phyloP scores from a whole-genome alignment of 2,888 invertebrate species.

The Stramonita haemastoma region DNA sequence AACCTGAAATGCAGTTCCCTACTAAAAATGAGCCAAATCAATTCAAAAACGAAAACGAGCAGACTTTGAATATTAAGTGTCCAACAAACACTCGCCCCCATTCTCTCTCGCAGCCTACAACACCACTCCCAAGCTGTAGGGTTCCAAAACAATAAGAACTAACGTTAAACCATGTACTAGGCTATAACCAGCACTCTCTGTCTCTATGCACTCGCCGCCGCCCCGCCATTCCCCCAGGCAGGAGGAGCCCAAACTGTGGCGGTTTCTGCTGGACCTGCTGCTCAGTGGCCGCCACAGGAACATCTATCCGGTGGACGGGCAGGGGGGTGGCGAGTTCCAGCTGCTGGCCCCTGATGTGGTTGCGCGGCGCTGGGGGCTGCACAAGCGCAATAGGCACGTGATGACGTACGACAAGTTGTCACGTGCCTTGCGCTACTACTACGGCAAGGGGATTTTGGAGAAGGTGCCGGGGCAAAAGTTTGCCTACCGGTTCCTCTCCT shows the following conservation, averaged over 20 bases:
- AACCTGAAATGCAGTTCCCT: too few relatives aligned
- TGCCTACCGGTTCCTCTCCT: neutral
- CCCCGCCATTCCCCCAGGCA: too few relatives aligned
- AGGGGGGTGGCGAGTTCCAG: neutral
- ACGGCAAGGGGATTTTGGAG: neutral
- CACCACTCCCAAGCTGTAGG: too few relatives aligned
- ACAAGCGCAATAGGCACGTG: neutral
- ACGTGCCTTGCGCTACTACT: neutral
- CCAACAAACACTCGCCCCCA: too few relatives aligned
- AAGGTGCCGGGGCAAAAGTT: neutral
- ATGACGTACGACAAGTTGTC: slow-evolving; percentile 6
- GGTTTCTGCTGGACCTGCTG: neutral
- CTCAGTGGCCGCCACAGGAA: neutral
- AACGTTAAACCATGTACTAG: too few relatives aligned
- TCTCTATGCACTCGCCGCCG: too few relatives aligned
- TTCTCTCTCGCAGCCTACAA: too few relatives aligned
- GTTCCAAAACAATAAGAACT: too few relatives aligned
- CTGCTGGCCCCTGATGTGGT: neutral
- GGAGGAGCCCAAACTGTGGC: neutral
- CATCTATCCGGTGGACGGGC: neutral
- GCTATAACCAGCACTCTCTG: too few relatives aligned
- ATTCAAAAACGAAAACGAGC: too few relatives aligned
- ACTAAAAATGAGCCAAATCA: too few relatives aligned
- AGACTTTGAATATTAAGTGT: too few relatives aligned
- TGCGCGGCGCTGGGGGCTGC: neutral